These are phyloP conservation scores for Indri indri DNA, from an alignment of 2,113 vertebrate genomes.

Conservation along the genomic window DNA sequence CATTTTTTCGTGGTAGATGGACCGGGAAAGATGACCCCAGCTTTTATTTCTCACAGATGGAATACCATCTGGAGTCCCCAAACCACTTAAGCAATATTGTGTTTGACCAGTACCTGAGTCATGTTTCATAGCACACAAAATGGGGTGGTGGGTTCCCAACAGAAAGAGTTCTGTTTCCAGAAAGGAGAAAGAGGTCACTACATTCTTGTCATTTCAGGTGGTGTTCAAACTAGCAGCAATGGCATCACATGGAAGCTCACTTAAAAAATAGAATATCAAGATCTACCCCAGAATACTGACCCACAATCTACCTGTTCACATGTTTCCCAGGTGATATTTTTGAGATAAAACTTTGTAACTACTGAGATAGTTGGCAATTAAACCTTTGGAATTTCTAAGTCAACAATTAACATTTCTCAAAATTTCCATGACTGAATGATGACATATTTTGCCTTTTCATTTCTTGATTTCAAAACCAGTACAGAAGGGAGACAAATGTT, in stretches of 20 bases:
- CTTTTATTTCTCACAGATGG: background rate
- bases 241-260: background rate
- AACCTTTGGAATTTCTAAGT: background rate
- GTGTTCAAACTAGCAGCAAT: background rate
- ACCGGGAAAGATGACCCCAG: background rate
- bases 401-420: background rate
- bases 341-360: slow-evolving; percentile 52
- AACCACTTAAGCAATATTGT: background rate
- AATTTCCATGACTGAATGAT: background rate
- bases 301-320: background rate
- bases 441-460: slow-evolving; percentile 13
- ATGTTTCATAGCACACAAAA: background rate
- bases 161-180: background rate
- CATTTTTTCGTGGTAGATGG: background rate
- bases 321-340: slow-evolving; percentile 58
- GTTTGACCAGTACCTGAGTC: background rate
- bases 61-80: background rate
- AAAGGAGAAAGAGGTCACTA: background rate
- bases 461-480: background rate
- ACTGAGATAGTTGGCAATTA: background rate
- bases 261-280: background rate
- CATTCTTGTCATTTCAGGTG: background rate
- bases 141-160: background rate
- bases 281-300: background rate
- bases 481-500: background rate